Conservation (phyloP, 2,113 vertebrate genomes). For the Furnarius figulus region DNA sequence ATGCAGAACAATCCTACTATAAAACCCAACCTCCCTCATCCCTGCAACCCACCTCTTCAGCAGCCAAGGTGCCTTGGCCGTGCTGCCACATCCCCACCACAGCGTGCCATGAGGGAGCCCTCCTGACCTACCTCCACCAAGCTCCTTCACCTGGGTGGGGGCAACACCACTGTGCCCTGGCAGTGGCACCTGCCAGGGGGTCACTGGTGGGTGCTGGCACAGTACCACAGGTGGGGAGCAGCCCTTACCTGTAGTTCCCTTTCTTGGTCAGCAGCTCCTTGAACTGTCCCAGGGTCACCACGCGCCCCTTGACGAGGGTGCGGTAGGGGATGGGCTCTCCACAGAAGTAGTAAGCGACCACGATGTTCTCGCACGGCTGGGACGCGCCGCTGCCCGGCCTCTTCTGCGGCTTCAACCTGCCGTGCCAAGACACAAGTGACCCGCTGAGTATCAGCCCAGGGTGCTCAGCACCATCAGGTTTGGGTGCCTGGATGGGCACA, state of each 20-base stretch:
- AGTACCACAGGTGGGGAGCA: rapidly evolving
- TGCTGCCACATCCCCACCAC: neutral
- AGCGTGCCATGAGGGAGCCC: rapidly evolving
- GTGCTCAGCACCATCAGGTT: neutral
- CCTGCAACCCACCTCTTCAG: neutral
- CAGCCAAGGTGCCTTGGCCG: rapidly evolving
- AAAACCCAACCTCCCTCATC: neutral
- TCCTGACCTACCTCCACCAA: neutral
- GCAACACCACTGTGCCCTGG: rapidly evolving
- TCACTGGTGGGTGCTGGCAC: neutral
- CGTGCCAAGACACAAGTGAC: neutral
- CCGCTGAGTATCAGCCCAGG: neutral
- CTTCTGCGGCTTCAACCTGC: slow-evolving; percentile 86
- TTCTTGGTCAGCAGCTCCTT: slow-evolving; percentile 94
- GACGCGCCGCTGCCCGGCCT: slow-evolving; percentile 42
- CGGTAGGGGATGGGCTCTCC: slow-evolving; percentile 95
- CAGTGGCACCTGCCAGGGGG: neutral
- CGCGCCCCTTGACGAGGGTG: slow-evolving; percentile 87
- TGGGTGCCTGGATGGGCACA: neutral
- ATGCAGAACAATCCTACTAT: neutral
- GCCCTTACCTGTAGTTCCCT: slow-evolving; percentile 85
- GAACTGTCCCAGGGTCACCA: slow-evolving; percentile 93
- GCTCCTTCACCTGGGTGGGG: neutral
- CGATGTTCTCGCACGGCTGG: slow-evolving; percentile 86
- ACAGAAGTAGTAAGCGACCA: slow-evolving; percentile 95